A percentile compares a stretch with the other conserved stretches of the same genome.
Conservation (phyloP, 1,140 invertebrate species). For the Pteromalus puparum region DNA sequence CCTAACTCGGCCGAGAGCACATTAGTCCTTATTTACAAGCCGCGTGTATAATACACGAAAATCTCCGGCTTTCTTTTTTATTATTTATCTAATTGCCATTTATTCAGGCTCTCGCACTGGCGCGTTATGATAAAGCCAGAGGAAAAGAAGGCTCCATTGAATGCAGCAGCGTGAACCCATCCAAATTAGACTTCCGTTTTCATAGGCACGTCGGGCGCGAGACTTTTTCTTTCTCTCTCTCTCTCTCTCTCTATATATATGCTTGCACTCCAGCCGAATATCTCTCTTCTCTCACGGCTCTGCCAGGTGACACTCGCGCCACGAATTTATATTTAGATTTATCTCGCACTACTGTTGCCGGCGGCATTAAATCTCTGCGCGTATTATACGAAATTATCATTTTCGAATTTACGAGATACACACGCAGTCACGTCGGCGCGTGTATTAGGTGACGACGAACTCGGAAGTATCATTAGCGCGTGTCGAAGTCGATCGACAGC, state of each 20-base stretch:
- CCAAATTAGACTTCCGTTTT: constrained; percentile 53
- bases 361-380: too few species aligned
- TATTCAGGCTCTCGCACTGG: neutral
- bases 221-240: neutral
- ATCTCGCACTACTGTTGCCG: neutral
- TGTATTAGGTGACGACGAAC: constrained; percentile 11
- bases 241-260: constrained; percentile 16
- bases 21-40: constrained; percentile 21
- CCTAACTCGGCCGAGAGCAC: neutral
- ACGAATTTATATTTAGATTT: constrained; percentile 47
- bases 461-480: neutral
- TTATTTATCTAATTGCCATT: constrained; percentile 51
- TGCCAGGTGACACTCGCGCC: constrained; percentile 51
- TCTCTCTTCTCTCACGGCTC: neutral
- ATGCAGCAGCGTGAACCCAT: constrained; percentile 47
- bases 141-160: neutral
- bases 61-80: constrained; percentile 1
- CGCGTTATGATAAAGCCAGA: neutral
- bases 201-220: constrained; percentile 46
- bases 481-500: neutral
- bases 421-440: neutral
- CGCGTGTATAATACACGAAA: constrained; percentile 25
- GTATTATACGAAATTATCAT: neutral
- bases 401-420: neutral
- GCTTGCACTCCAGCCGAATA: constrained; percentile 12